Conservation (phyloP, 2,113 vertebrate genomes). For the Pituophis catenifer region DNA sequence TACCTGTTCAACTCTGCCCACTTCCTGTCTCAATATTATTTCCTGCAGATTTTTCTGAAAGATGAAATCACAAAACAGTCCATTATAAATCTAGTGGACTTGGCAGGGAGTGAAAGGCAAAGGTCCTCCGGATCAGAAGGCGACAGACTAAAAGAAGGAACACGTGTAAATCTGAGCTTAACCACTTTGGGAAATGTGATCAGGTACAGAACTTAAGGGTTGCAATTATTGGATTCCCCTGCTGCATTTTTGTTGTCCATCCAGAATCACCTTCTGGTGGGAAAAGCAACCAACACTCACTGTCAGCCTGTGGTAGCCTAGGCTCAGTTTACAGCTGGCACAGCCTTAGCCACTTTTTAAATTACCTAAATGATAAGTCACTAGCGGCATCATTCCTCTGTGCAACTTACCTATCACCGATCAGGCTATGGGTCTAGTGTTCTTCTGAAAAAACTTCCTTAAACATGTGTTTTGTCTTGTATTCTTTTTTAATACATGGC, state of each 20-base stretch:
- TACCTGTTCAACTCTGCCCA: too few relatives aligned
- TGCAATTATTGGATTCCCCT: not conserved
- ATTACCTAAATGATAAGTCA: not conserved
- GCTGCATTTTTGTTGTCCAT: not conserved
- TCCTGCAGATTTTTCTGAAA: slow-evolving; percentile 78
- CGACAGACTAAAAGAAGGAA: slow-evolving; percentile 84
- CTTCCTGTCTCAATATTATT: not conserved
- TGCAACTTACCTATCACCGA: not conserved
- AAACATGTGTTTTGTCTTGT: not conserved
- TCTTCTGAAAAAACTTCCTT: not conserved
- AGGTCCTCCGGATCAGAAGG: slow-evolving; percentile 80
- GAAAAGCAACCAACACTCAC: not conserved
- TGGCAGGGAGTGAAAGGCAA: slow-evolving; percentile 87
- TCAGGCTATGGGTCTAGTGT: not conserved
- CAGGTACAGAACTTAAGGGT: slow-evolving; percentile 66
- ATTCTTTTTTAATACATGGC: too few relatives aligned
- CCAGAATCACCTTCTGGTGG: not conserved
- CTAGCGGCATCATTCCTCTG: not conserved
- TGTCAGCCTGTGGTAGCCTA: not conserved
- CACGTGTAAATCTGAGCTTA: slow-evolving; percentile 84
- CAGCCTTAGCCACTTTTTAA: not conserved
- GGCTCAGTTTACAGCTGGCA: not conserved
- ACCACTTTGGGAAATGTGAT: slow-evolving; percentile 88
- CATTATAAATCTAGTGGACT: slow-evolving; percentile 82
- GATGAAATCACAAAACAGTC: slow-evolving; percentile 83